Evolutionary conservation across 1,140 invertebrate genomes (phyloP).

Genomic region (Neodiprion pinetum): DNA sequence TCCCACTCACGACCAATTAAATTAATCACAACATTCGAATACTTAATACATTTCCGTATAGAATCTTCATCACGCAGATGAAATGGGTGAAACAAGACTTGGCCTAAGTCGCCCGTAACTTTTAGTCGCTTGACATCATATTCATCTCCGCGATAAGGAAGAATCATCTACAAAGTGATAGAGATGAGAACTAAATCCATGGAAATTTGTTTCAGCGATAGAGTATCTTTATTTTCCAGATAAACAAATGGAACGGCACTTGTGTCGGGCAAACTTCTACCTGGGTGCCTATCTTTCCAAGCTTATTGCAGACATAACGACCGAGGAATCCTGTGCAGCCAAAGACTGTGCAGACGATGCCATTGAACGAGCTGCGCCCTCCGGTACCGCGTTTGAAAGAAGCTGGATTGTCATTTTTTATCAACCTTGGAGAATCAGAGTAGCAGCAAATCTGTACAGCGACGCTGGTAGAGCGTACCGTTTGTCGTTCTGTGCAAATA

Average conservation of each 20-base stretch:
- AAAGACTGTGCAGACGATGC: constrained; percentile 96
- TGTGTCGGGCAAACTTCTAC: constrained; percentile 53
- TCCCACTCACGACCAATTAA: constrained; percentile 91
- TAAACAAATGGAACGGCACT: constrained; percentile 1
- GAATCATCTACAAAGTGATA: constrained; percentile 77
- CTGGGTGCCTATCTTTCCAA: constrained; percentile 89
- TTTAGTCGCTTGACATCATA: constrained; percentile 81
- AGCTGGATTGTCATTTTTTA: constrained; percentile 66
- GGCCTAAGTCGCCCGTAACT: constrained; percentile 92
- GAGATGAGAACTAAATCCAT: constrained; percentile 19
- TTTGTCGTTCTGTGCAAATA: constrained; percentile 41
- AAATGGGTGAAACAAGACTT: constrained; percentile 91
- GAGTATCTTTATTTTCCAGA: neutral
- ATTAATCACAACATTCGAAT: constrained; percentile 98
- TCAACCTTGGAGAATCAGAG: constrained; percentile 44
- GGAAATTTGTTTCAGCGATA: neutral
- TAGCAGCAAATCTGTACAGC: constrained; percentile 47
- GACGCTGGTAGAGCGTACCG: constrained; percentile 24
- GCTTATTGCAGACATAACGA: constrained; percentile 80
- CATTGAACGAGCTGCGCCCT: constrained; percentile 95
- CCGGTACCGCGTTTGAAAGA: constrained; percentile 86
- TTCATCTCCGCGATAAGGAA: constrained; percentile 90
- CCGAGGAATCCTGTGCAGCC: constrained; percentile 91
- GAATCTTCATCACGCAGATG: constrained; percentile 88
- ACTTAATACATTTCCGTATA: constrained; percentile 85